These are phyloP conservation scores for Drosophila tripunctata DNA, from an alignment of 2,888 invertebrate genomes.

Conservation along the genomic window DNA sequence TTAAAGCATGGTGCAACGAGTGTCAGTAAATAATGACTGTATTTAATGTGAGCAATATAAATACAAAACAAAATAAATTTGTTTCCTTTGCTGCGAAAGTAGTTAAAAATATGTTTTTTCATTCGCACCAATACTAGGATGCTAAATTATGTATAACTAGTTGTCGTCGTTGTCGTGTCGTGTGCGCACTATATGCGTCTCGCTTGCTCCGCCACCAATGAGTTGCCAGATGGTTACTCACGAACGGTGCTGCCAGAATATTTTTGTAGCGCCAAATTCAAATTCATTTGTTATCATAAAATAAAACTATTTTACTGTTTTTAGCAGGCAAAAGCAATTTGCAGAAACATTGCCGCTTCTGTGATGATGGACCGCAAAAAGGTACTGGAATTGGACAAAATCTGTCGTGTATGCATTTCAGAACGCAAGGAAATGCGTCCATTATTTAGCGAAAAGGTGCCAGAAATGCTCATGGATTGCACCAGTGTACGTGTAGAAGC, in stretches of 20 bases:
- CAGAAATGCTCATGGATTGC: slow-evolving; percentile 88
- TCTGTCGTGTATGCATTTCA: slow-evolving; percentile 87
- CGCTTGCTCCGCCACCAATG: slow-evolving; percentile 22
- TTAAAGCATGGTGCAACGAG: slow-evolving; percentile 22
- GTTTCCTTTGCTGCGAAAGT: slow-evolving; percentile 50
- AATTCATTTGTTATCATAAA: slow-evolving; percentile 8
- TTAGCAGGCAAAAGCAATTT: slow-evolving; percentile 13
- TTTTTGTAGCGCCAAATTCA: slow-evolving; percentile 26
- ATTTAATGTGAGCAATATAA: neutral
- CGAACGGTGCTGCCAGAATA: slow-evolving; percentile 39
- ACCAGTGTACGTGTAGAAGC: slow-evolving; percentile 87
- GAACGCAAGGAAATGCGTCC: slow-evolving; percentile 88
- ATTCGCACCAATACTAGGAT: slow-evolving; percentile 70
- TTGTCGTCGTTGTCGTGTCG: slow-evolving; percentile 58
- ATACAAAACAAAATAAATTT: slow-evolving; percentile 35
- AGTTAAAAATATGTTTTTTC: slow-evolving; percentile 72
- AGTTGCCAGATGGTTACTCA: slow-evolving; percentile 42
- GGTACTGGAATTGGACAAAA: slow-evolving; percentile 86
- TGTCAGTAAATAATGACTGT: slow-evolving; percentile 32
- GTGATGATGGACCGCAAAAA: slow-evolving; percentile 83
- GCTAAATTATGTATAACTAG: slow-evolving; percentile 74
- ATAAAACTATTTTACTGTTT: slow-evolving; percentile 13
- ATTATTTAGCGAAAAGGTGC: slow-evolving; percentile 87
- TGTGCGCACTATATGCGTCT: slow-evolving; percentile 43
- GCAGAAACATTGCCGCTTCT: neutral